Conservation (phyloP, 2,113 vertebrate genomes). For the Forbesichthys papilliferus region DNA sequence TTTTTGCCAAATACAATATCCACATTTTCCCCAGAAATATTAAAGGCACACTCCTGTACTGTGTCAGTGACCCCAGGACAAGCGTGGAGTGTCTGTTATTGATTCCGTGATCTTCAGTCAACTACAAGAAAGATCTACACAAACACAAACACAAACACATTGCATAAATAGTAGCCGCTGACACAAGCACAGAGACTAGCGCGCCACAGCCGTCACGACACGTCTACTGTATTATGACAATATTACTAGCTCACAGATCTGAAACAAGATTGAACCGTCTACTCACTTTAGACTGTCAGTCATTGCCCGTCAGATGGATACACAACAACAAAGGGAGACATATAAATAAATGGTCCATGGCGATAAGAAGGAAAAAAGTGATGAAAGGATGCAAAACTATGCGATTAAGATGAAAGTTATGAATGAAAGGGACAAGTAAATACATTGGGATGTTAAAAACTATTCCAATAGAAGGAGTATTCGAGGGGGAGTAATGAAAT, state of each 20-base stretch:
- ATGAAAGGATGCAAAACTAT: conserved; percentile 18
- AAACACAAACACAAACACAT: conserved; percentile 1
- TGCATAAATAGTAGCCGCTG: background rate
- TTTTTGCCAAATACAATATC: too few species aligned
- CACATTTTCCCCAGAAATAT: too few species aligned
- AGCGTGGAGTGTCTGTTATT: background rate
- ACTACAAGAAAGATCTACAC: conserved; percentile 5
- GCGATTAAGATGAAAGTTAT: background rate
- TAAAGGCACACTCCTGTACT: too few species aligned
- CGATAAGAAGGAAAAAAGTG: conserved; percentile 12
- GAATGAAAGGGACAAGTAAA: background rate
- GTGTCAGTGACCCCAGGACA: too few species aligned
- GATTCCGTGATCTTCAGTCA: background rate
- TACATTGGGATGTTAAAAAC: too few species aligned
- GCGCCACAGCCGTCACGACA: background rate
- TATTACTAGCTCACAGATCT: background rate
- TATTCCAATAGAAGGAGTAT: background rate
- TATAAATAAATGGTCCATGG: conserved; percentile 5
- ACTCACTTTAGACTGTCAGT: conserved; percentile 69
- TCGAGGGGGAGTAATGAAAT: background rate
- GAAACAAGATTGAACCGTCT: conserved; percentile 13
- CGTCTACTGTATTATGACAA: background rate
- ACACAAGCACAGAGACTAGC: background rate
- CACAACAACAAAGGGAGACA: background rate
- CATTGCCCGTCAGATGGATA: conserved; percentile 9